Evolutionary conservation across 2,797 vertebrate genomes (phyloP).

Genomic region (Pogoniulus pusillus): DNA sequence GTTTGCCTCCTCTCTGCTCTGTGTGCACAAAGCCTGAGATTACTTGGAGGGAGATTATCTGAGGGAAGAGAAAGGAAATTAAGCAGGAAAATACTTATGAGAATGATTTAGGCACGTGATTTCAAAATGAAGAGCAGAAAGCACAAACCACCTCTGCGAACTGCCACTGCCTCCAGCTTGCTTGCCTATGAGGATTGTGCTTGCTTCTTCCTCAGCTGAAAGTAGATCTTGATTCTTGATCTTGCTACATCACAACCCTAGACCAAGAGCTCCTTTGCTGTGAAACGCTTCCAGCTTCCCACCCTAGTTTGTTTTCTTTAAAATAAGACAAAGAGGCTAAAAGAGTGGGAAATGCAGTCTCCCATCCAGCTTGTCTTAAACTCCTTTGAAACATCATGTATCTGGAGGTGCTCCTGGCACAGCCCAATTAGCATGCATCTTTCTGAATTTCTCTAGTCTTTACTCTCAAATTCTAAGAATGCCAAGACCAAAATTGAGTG

Average conservation of each 20-base stretch:
- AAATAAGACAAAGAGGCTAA: background rate
- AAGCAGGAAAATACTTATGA: background rate
- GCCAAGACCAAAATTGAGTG: background rate
- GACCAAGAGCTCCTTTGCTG: background rate
- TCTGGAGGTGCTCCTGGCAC: background rate
- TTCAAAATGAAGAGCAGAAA: background rate
- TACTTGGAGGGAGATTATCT: background rate
- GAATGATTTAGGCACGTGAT: background rate
- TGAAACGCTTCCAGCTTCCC: background rate
- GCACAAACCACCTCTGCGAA: background rate
- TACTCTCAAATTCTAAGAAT: background rate
- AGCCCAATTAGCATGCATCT: background rate
- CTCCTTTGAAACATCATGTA: background rate
- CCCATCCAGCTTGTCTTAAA: background rate
- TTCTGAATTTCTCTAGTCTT: background rate
- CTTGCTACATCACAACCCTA: background rate
- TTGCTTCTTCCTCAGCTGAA: background rate
- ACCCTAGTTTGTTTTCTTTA: slow-evolving; percentile 1
- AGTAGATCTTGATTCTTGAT: background rate
- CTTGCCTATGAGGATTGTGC: background rate
- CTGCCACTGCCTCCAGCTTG: background rate
- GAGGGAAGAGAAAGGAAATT: background rate
- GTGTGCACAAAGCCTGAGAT: background rate
- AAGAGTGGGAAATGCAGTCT: background rate
- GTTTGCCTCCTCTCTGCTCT: background rate